Evolutionary conservation across 2,113 vertebrate genomes (phyloP), one percentile per base, ranked within the genome.

Genomic region (Geococcyx californianus): DNA sequence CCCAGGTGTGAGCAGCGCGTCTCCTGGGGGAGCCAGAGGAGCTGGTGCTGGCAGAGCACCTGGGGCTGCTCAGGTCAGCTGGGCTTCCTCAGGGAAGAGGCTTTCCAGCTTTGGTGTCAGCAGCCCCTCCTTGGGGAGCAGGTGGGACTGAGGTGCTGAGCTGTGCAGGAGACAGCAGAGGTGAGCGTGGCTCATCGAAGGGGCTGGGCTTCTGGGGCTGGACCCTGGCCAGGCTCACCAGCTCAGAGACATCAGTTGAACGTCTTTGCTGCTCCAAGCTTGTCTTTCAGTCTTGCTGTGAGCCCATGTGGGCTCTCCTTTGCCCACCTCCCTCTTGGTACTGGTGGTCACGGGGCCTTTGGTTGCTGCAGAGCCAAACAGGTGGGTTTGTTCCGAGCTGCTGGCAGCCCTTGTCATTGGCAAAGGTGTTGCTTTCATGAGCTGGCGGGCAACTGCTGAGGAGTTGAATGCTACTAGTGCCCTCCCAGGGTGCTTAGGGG

Each of bases 401-500:
- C 33, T 4, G 9, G 33, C 23, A 75, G 44, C 73, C 9, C 66
- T 62, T 33, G 15, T 36, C 6, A 2, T 42, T 38, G 38, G 25
- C 47, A 51, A 6, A 66, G 34, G n/a, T 31, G 6, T 54, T 49
- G 38, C 21, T 45, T 51, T 52, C 14, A 1, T 34, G 68, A 52
- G 18, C 45, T 19, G 19, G 25, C 6, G 51, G 34, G 51, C 1
- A 7, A 20, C 24, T 31, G 51, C 79, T 56, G 51, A 69, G 44
- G 64, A 28, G 25, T 45, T 44, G 42, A 38, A 38, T 0, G 0
- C 51, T 70, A 55, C 47, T 49, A 0, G 1, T 70, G 51, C 25
- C 40, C 68, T 62, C 33, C 44, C 34, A 77, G 12, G 42, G 34
- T 34, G 34, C 34, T 19, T 9, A 18, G 16, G 26, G 29, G 38